Base-by-base conservation (phyloP, 2,797 vertebrate species). In the Alauda arvensis region DNA sequence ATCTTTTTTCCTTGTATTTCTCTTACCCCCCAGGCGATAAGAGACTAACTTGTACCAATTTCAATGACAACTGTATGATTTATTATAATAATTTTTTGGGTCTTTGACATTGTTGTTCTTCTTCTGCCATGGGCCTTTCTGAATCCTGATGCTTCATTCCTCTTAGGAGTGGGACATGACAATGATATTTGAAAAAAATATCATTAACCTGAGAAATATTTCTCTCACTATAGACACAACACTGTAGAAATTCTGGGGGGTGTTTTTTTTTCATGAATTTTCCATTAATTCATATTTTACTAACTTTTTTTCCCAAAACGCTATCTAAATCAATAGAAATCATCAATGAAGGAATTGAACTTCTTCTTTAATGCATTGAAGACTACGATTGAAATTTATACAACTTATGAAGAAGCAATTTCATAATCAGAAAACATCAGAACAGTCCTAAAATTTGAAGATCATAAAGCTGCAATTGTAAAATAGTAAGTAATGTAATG, bases 201-300 rank as follows among this genome's bases (percentile, higher is more conserved):
- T 26, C 11, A 37, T 57, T 75, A 65, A 42, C 7, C 11, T 33
- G 8, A 69, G 10, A 8, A 68, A 65, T 80, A 52, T 59, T 83
- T 89, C 14, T 57, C 8, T 68, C 15, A 48, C 18, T 51, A 51
- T 4, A 65, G 17, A 5, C 13, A 83, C 3, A 82, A 40, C 20
- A 62, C 6, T 45, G 6, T 8, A 63, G 10, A 59, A 49, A 0
- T 6, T 25, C 16, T 71, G 16, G 7, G 4, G 13, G 7, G 7
- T 42, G 6, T 5, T 23, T 5, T 19, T 23, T 42, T 45, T 52
- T 5, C 0, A 45, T 26, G 5, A 60, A 25, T 1, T 42, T 71
- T 12, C 11, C 15, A 51, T 55, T 53, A 49, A 72, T 59, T 71
- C 39, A 65, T 20, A 18, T 48, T 85, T 42, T 49, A 31, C 34